A percentile compares a stretch with the other conserved stretches of the same genome.
phyloP scores from a whole-genome alignment of 2,888 invertebrate species.

The Apotomis betuletana region DNA sequence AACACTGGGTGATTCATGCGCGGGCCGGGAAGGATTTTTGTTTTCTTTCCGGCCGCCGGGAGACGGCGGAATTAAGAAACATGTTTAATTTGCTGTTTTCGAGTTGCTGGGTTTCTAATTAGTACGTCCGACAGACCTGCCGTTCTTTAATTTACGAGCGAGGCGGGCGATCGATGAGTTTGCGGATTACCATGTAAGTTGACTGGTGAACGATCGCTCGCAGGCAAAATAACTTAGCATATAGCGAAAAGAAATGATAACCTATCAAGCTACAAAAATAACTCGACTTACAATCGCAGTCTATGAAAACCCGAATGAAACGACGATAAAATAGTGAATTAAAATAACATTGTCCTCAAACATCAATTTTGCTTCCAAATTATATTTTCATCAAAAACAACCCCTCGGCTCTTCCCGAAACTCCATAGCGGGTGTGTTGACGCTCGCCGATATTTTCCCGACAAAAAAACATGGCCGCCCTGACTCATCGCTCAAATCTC shows the following conservation, averaged over 20 bases:
- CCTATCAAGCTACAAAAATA: slow-evolving; percentile 4
- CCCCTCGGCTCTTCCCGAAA: slow-evolving; percentile 24
- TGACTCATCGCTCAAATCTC: slow-evolving; percentile 37
- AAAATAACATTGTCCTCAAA: slow-evolving; percentile 34
- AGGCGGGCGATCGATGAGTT: not conserved
- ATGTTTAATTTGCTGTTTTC: slow-evolving; percentile 35
- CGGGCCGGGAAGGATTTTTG: slow-evolving; percentile 35
- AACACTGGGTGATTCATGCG: slow-evolving; percentile 41
- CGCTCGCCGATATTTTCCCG: slow-evolving; percentile 38
- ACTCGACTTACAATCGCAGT: not conserved
- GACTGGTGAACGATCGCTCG: not conserved
- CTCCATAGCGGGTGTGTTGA: slow-evolving; percentile 29
- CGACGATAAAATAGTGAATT: slow-evolving; percentile 37
- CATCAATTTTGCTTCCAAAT: slow-evolving; percentile 40
- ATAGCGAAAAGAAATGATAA: not conserved
- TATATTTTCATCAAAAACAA: slow-evolving; percentile 39
- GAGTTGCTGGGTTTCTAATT: slow-evolving; percentile 24
- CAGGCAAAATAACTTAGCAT: not conserved
- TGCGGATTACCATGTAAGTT: not conserved
- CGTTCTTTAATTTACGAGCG: not conserved
- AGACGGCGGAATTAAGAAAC: slow-evolving; percentile 29
- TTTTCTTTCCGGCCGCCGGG: slow-evolving; percentile 32
- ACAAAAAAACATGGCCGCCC: slow-evolving; percentile 38
- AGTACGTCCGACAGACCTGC: slow-evolving; percentile 2
- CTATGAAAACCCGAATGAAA: slow-evolving; percentile 20